Conservation (phyloP, 1,140 invertebrate genomes). For the Formica exsecta region DNA sequence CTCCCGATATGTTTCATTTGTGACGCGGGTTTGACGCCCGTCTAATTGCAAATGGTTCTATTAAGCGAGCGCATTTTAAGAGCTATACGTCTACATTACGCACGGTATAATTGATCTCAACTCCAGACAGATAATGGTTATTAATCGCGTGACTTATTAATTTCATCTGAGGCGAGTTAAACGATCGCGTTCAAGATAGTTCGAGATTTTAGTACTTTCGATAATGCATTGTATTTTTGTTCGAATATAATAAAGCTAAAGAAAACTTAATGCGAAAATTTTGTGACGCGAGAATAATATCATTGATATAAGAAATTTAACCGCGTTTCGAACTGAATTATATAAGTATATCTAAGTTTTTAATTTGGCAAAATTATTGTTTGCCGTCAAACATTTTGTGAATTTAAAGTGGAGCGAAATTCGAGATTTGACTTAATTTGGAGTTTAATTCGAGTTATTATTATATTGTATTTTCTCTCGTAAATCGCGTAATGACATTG, state of each 20-base stretch:
- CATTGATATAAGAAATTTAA: background rate
- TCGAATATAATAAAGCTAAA: background rate
- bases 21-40: background rate
- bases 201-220: background rate
- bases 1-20: conserved; percentile 15
- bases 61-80: conserved; percentile 42
- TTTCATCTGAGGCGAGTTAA: background rate
- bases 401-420: conserved; percentile 16
- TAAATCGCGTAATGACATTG: conserved; percentile 30
- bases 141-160: conserved; percentile 53
- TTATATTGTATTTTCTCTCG: conserved; percentile 38
- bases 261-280: background rate
- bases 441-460: conserved; percentile 7
- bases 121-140: conserved; percentile 30
- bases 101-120: conserved; percentile 25
- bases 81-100: conserved; percentile 8
- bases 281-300: background rate
- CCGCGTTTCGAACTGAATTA: background rate
- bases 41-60: conserved; percentile 51
- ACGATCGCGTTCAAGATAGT: background rate
- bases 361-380: background rate
- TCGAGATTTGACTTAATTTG: background rate
- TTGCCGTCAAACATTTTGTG: background rate
- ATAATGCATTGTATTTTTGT: background rate
- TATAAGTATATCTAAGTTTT: background rate